Percentiles rank a stretch among this genome's conserved stretches.
Evolutionary conservation across 2,888 invertebrate genomes (phyloP).

Genomic region (Pelosia muscerda): DNA sequence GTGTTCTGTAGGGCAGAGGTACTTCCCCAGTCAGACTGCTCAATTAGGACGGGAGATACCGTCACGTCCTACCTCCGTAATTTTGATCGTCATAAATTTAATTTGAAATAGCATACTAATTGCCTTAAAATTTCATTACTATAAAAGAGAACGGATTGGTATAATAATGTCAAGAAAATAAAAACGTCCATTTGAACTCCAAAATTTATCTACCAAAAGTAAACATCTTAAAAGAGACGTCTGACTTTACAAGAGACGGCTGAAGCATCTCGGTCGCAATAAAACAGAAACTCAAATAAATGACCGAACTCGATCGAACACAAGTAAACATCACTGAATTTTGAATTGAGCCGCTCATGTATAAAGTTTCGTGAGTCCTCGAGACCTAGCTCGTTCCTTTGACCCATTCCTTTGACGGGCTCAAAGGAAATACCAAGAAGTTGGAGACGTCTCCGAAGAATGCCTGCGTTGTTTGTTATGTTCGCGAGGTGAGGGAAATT

Average conservation of each 20-base stretch:
- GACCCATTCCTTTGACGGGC: conserved; percentile 43
- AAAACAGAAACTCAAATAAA: not conserved
- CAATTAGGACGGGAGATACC: no score
- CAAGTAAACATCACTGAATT: conserved; percentile 24
- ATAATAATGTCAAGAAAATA: no score
- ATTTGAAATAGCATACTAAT: no score
- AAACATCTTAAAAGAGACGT: not conserved
- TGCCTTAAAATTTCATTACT: no score
- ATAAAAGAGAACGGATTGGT: no score
- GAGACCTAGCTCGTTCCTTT: conserved; percentile 41
- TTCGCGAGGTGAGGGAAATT: conserved; percentile 28
- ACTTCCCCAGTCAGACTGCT: no score
- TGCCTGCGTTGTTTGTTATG: conserved; percentile 36
- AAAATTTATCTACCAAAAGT: not conserved
- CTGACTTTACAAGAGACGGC: not conserved
- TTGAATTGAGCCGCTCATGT: conserved; percentile 28
- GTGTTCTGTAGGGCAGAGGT: no score
- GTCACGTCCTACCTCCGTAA: no score
- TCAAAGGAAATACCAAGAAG: conserved; percentile 50
- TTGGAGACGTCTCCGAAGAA: conserved; percentile 34
- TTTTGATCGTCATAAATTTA: no score
- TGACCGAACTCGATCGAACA: conserved; percentile 12
- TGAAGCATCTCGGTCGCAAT: not conserved
- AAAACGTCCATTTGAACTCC: not conserved
- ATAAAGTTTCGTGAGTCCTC: conserved; percentile 40